These are phyloP conservation scores for Desmophyllum pertusum DNA, from an alignment of 92 coral and sea anemone genomes.

Conservation along the genomic window DNA sequence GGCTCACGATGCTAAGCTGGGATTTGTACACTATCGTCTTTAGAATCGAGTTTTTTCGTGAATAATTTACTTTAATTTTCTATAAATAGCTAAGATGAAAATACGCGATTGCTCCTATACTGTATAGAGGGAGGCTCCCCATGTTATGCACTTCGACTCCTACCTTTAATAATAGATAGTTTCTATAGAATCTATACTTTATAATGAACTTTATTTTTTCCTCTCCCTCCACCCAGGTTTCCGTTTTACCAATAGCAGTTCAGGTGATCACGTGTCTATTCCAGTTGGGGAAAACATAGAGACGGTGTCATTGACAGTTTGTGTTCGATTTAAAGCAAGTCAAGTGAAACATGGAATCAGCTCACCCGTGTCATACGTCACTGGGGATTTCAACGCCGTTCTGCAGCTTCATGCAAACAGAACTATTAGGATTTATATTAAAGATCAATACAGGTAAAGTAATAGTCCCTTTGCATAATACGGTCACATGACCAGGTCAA, in stretches of 20 bases:
- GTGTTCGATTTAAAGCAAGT: conserved; percentile 21
- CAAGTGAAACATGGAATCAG: not conserved
- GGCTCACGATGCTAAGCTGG: too few species aligned
- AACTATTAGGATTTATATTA: conserved; percentile 15
- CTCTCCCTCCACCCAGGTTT: conserved; percentile 17
- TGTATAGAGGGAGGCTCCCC: too few species aligned
- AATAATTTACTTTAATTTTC: too few species aligned
- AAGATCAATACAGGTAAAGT: conserved; percentile 23
- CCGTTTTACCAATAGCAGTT: conserved; percentile 29
- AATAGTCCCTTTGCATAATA: too few species aligned
- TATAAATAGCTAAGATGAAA: too few species aligned
- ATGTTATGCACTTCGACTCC: too few species aligned
- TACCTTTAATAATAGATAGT: too few species aligned
- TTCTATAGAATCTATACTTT: not conserved
- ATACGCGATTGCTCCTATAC: too few species aligned
- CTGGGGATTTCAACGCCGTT: not conserved
- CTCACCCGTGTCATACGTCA: conserved; percentile 24
- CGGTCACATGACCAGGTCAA: too few species aligned
- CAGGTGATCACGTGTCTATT: conserved; percentile 13
- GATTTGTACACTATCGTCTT: too few species aligned
- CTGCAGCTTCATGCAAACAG: conserved; percentile 17
- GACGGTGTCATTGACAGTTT: conserved; percentile 15
- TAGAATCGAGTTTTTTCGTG: too few species aligned
- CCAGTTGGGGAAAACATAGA: not conserved
- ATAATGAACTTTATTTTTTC: not conserved